Evolutionary conservation across 1,140 invertebrate species (phyloP).

Genomic region (Lamellibrachia luymesi): DNA sequence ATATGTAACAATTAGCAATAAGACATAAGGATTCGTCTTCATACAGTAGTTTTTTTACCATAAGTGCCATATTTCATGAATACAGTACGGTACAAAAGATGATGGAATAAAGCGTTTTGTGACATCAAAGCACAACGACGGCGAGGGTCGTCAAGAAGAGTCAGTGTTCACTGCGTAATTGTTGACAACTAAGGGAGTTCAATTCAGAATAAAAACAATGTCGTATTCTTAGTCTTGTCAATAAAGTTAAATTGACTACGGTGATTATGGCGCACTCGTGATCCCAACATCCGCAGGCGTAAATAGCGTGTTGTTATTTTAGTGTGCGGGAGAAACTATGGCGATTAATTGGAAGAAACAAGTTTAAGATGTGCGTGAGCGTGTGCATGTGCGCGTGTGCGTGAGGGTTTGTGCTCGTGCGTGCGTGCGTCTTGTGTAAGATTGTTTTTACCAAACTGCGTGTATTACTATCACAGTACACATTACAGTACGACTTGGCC

Average conservation of each 20-base stretch:
- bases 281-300: neutral
- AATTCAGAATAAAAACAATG: neutral
- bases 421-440: neutral
- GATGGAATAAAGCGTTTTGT: neutral
- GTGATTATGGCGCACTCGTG: neutral
- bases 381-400: neutral
- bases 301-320: neutral
- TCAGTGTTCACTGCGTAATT: neutral
- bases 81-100: neutral
- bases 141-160: neutral
- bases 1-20: too few species aligned
- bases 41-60: too few species aligned
- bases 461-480: neutral
- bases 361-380: too few species aligned
- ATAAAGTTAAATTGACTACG: neutral
- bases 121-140: too few species aligned
- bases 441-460: neutral
- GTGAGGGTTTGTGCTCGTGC: neutral
- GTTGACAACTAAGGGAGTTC: neutral
- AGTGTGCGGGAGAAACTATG: neutral
- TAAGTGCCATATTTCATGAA: too few species aligned
- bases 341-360: too few species aligned
- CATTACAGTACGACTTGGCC: neutral
- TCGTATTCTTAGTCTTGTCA: neutral
- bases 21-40: too few species aligned